Evolutionary conservation across 2,113 vertebrate genomes (phyloP).

Genomic region (Vulpes lagopus): DNA sequence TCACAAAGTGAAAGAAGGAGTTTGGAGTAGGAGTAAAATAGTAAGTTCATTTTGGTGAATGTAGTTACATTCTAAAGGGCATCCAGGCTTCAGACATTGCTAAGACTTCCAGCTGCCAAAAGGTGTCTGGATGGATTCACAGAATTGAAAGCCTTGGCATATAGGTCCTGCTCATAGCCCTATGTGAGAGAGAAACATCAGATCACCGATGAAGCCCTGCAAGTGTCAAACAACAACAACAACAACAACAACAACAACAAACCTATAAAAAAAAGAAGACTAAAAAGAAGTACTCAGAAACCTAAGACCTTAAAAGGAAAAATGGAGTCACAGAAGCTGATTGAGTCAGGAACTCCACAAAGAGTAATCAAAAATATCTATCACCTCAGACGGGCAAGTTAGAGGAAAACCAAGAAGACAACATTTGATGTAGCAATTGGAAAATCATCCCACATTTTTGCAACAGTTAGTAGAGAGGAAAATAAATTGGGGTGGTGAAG

Average conservation of each 20-base stretch:
- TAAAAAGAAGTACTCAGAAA: background rate
- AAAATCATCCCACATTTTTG: background rate
- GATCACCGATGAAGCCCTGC: background rate
- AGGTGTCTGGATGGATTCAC: background rate
- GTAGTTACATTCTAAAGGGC: background rate
- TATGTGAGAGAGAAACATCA: background rate
- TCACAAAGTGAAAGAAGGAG: background rate
- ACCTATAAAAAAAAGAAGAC: background rate
- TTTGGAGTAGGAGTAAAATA: background rate
- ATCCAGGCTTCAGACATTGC: background rate
- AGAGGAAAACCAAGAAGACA: background rate
- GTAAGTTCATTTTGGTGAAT: background rate
- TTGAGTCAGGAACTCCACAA: background rate
- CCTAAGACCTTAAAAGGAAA: background rate
- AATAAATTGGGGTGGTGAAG: background rate
- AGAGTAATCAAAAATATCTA: background rate
- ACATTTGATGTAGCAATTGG: background rate
- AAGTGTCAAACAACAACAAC: background rate
- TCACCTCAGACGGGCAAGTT: conserved; percentile 4
- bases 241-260: no score
- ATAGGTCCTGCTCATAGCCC: background rate
- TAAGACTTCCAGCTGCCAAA: background rate
- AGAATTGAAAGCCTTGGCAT: background rate
- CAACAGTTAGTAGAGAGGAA: background rate
- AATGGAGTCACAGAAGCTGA: background rate